Evolutionary conservation across 1,140 invertebrate species (phyloP), one percentile per base, ranked within the genome.

Genomic region (Drosophila carrolli): DNA sequence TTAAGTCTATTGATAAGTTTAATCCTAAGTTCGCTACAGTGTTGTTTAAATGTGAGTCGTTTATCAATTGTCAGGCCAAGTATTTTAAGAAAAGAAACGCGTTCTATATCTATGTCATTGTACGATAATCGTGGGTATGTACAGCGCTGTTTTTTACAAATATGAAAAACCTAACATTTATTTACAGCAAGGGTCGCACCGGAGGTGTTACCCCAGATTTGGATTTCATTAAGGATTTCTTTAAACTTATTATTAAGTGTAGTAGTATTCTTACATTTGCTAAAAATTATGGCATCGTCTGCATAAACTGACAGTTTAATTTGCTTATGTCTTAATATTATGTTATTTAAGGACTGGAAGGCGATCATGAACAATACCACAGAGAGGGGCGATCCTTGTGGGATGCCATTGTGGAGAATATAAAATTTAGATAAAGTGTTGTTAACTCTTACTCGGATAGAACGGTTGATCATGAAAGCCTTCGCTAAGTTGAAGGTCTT

Each of bases 31-130:
- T 58, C 38, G 9, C 1, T 44, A 53, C 65, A 68, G 10, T 68
- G 47, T 61, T 68, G 48, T 56, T 53, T 68, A 23, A 68, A 68
- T 29, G 47, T 60, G 27, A 53, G 55, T 53, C 55, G 43, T 14
- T 50, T 61, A 57, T 63, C 51, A 9, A 63, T 14, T 14, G 29
- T 54, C n/a, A 61, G 23, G 23, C 23, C 23, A 23, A 23, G 23
- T 23, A 23, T 23, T 23, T 4, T 23, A 44, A 61, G 47, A 32
- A 3, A 41, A n/a, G 35, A 11, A 14, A 44, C 35, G 19, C 5
- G 19, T 53, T 61, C n/a, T 47, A 47, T 53, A 32, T 19, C 11
- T 61, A 50, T 61, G 41, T 16, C 14, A 43, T 16, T 43, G 14
- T 43, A 43, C 5, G n/a, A 43, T 16, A 43, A 43, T 23, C 3